Percentiles rank a stretch among this genome's conserved stretches.
These are phyloP conservation scores for Leptopilina myrica DNA, from an alignment of 2,888 invertebrate species.

Conservation along the genomic window DNA sequence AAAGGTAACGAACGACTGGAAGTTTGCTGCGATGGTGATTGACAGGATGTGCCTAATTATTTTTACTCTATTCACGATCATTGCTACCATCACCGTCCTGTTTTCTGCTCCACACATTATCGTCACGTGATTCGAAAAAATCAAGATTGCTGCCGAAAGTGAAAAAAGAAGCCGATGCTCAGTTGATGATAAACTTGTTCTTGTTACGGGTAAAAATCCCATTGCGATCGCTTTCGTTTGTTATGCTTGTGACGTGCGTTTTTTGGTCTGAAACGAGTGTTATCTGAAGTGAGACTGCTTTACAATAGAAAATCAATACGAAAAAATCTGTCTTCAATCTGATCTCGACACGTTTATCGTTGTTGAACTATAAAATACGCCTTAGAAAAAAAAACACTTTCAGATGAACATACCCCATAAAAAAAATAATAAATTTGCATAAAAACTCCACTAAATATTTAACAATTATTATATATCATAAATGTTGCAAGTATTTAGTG, in stretches of 20 bases:
- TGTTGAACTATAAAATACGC: conserved; percentile 58
- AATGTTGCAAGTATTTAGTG: background rate
- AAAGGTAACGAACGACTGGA: conserved; percentile 98
- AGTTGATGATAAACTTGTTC: conserved; percentile 40
- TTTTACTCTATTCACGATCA: conserved; percentile 98
- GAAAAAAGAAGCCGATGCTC: conserved; percentile 47
- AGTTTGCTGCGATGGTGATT: conserved; percentile 99
- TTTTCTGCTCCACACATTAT: conserved; percentile 97
- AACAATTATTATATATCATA: too few species aligned
- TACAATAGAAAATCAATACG: conserved; percentile 54
- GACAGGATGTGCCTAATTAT: conserved; percentile 99
- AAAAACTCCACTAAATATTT: conserved; percentile 25
- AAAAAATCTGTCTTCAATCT: conserved; percentile 46
- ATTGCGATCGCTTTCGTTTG: conserved; percentile 57
- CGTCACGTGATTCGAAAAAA: conserved; percentile 83
- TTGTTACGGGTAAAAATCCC: conserved; percentile 61
- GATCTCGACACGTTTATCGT: conserved; percentile 37
- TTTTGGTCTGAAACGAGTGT: conserved; percentile 49
- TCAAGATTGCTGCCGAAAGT: conserved; percentile 58
- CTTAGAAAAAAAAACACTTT: conserved; percentile 64
- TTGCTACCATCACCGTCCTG: conserved; percentile 97
- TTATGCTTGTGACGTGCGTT: conserved; percentile 55
- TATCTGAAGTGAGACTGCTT: conserved; percentile 53
- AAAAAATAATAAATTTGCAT: conserved; percentile 36
- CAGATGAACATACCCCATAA: conserved; percentile 44